Evolutionary conservation across 2,797 vertebrate species (phyloP), one percentile per base, ranked within the genome.

Genomic region (Coregonus suidteri): DNA sequence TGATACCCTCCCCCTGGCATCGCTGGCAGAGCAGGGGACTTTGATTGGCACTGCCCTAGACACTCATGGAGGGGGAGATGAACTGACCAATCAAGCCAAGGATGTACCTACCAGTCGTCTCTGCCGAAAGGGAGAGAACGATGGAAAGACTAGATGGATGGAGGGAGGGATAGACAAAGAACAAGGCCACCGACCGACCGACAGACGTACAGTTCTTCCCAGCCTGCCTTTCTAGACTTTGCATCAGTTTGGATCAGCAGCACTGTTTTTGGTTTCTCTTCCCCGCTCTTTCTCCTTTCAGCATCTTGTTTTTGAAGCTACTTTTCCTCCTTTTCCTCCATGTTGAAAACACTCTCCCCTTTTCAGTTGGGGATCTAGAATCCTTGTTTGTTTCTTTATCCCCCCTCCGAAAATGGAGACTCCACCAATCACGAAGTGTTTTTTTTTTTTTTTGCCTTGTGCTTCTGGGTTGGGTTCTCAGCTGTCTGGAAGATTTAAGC

Each of bases 1-100:
- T 99, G 98, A 99, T 94, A 89, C 77, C 76, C 73, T 81, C 64
- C 41, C 30, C 66, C 82, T 52, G 67, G 62, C 79, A 75, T 74
- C 59, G 74, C 77, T 74, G 77, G 72, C 77, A 77, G 74, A 83
- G 79, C 66, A 81, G 84, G 70, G 86, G 77, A 82, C 73, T 73
- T 51, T 75, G 56, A 87, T 66, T 73, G 71, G 77, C 41, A 47
- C 81, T 73, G 81, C 76, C 79, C 82, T 66, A 81, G 31, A 79
- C 75, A 76, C 16, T 41, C 51, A 76, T 35, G 1, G 18, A 11
- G 53, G 72, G 70, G n/a, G 68, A 53, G 62, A 75, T 37, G 2
- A 73, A 77, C 54, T 73, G 78, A 71, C 81, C 68, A 14, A 15
- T 62, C 35, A 80, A 80, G 85, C 75, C 84, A 72, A 78, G 83